Conservation (phyloP, 2,888 invertebrate species). For the Rhogogaster chlorosoma region DNA sequence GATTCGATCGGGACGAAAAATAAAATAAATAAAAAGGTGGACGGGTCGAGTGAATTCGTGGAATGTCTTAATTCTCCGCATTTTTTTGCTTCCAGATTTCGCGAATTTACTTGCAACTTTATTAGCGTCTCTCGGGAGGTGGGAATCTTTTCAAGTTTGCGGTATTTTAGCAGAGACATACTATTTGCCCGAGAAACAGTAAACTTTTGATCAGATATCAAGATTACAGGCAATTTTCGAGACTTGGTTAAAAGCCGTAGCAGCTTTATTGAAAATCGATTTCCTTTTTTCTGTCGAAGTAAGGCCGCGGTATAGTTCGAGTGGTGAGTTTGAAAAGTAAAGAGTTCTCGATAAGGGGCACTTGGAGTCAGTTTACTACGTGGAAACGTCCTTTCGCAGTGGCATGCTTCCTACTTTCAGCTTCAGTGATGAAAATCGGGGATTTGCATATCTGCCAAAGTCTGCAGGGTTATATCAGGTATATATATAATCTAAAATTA, state of each 20-base stretch:
- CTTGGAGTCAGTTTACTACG: neutral
- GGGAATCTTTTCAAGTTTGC: neutral
- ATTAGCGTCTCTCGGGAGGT: neutral
- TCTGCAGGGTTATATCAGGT: neutral
- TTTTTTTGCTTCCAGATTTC: neutral
- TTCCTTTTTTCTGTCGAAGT: neutral
- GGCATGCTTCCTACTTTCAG: neutral
- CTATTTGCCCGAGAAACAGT: neutral
- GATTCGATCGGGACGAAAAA: neutral
- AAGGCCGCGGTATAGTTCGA: neutral
- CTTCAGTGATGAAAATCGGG: neutral
- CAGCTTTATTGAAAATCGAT: neutral
- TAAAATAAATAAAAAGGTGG: neutral
- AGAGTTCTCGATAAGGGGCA: neutral
- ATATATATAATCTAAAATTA: conserved; percentile 1
- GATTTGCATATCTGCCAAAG: conserved; percentile 8
- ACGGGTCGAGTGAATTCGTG: neutral
- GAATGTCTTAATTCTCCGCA: neutral
- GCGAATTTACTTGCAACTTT: neutral
- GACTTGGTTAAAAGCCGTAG: neutral
- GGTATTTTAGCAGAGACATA: neutral
- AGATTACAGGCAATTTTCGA: neutral
- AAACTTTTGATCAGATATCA: neutral
- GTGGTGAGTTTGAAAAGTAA: neutral
- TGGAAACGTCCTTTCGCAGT: neutral